Percentiles rank a stretch among this genome's conserved stretches.
Evolutionary conservation across 2,888 invertebrate species (phyloP).

Genomic region (Pristionchus entomophagus): DNA sequence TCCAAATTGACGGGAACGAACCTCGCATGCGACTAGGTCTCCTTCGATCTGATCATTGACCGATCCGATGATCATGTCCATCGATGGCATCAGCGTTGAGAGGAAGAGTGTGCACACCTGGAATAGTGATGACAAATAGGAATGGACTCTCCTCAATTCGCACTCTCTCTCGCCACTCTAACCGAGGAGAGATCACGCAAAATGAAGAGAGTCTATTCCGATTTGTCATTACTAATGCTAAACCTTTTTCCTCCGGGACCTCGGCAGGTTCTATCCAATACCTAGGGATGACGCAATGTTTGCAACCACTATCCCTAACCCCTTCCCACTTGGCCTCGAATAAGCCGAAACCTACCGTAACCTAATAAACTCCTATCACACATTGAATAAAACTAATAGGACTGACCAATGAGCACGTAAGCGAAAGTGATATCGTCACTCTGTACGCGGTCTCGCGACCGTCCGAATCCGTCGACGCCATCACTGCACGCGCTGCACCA

Average conservation of each 20-base stretch:
- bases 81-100: slow-evolving; percentile 12
- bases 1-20: neutral
- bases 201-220: too few relatives aligned
- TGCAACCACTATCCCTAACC: too few relatives aligned
- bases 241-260: neutral
- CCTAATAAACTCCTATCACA: too few relatives aligned
- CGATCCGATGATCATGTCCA: slow-evolving; percentile 12
- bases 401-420: slow-evolving; percentile 28
- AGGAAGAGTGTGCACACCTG: slow-evolving; percentile 36
- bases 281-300: too few relatives aligned
- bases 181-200: too few relatives aligned
- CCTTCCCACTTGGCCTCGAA: too few relatives aligned
- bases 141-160: too few relatives aligned
- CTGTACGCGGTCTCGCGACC: slow-evolving; percentile 41
- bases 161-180: too few relatives aligned
- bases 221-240: too few relatives aligned
- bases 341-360: too few relatives aligned
- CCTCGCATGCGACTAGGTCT: slow-evolving; percentile 6
- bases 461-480: slow-evolving; percentile 30
- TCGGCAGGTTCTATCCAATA: too few relatives aligned
- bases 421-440: slow-evolving; percentile 24
- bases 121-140: neutral
- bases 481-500: neutral
- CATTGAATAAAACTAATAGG: too few relatives aligned
- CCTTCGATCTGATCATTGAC: slow-evolving; percentile 34